Evolutionary conservation across 2,888 invertebrate genomes (phyloP).

Genomic region (Acrobasis consociella): DNA sequence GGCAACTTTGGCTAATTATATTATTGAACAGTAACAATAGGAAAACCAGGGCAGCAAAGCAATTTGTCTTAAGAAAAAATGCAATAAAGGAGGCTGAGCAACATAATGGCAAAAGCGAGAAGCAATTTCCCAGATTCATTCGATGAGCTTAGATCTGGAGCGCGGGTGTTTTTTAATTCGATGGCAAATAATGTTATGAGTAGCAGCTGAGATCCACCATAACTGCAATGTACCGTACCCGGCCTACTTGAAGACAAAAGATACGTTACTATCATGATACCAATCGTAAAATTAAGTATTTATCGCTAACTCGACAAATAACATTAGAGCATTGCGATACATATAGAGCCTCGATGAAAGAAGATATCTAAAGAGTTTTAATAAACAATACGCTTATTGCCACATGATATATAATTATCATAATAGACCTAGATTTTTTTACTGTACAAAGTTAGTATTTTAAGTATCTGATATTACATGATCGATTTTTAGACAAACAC

Average conservation of each 20-base stretch:
- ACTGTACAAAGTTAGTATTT: no score
- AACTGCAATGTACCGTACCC: conserved; percentile 51
- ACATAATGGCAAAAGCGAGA: conserved; percentile 62
- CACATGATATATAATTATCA: no score
- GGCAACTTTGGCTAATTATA: neutral
- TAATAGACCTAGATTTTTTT: no score
- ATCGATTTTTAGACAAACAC: no score
- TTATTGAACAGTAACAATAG: neutral
- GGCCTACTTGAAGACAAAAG: conserved; percentile 54
- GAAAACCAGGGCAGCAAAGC: conserved; percentile 23
- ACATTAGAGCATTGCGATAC: no score
- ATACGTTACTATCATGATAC: conserved; percentile 2
- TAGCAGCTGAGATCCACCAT: conserved; percentile 48
- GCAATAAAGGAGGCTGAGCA: conserved; percentile 52
- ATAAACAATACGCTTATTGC: no score
- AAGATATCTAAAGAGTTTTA: no score
- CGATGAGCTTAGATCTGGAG: conserved; percentile 64
- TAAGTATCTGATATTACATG: no score
- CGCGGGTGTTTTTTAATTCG: conserved; percentile 62
- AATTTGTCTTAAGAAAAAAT: conserved; percentile 65
- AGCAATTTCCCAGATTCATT: conserved; percentile 70
- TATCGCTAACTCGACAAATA: no score
- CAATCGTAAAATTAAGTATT: neutral
- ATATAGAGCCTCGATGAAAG: no score
- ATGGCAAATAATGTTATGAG: conserved; percentile 55